Percentiles rank a stretch among this genome's conserved stretches.
phyloP scores from a whole-genome alignment of 2,797 vertebrate species.

The Cichlasoma orientale region DNA sequence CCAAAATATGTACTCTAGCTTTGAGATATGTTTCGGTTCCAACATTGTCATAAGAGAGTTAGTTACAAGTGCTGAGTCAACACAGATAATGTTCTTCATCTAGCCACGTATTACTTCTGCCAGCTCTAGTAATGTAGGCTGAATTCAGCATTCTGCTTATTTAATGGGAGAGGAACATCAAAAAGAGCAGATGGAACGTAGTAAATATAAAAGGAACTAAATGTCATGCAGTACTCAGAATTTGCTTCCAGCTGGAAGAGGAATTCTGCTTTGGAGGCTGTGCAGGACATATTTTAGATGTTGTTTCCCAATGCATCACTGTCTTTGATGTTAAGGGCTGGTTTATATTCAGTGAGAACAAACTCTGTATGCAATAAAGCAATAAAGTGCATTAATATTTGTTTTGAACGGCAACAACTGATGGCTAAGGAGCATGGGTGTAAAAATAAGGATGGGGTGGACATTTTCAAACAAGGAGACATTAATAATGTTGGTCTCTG shows the following conservation, averaged over 20 bases:
- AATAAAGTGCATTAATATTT: background rate
- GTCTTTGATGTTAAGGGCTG: background rate
- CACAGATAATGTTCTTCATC: slow-evolving; percentile 5
- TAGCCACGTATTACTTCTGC: slow-evolving; percentile 9
- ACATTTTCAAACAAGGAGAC: no score
- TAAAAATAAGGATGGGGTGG: background rate
- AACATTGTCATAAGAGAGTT: slow-evolving; percentile 6
- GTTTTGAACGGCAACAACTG: background rate
- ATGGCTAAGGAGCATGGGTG: background rate
- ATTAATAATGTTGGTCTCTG: background rate
- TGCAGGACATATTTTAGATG: background rate
- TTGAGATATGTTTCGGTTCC: slow-evolving; percentile 8
- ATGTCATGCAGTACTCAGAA: background rate
- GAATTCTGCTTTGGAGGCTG: background rate
- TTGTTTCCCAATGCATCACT: background rate
- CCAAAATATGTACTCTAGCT: background rate
- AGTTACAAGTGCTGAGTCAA: slow-evolving; percentile 7
- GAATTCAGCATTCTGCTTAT: background rate
- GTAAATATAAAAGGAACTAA: slow-evolving; percentile 11
- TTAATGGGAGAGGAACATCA: slow-evolving; percentile 8
- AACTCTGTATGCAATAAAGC: background rate
- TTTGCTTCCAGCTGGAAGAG: background rate
- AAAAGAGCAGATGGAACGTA: slow-evolving; percentile 29
- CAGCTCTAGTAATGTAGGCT: background rate
- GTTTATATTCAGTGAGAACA: background rate